Evolutionary conservation across 2,113 vertebrate species (phyloP), one percentile per base, ranked within the genome.

Genomic region (Indicator maculatus): DNA sequence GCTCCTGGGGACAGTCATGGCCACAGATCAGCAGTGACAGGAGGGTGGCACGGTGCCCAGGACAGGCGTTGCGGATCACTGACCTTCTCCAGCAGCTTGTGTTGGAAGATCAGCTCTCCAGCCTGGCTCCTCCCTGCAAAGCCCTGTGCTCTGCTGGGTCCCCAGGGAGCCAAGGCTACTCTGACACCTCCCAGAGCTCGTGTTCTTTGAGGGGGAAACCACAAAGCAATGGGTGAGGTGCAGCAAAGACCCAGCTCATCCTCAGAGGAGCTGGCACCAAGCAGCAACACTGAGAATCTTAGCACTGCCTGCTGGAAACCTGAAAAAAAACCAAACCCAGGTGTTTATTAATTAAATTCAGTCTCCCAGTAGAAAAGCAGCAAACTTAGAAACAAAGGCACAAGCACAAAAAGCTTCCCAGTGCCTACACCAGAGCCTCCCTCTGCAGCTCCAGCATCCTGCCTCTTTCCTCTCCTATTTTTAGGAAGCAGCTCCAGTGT

Each of bases 1-100:
- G 1, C 4, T 8, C 41, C 5, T 1, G 19, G 31, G 67, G 16
- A 50, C 0, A 5, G 28, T 3, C 50, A 9, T 0, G 39, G 1
- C 53, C 1, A 2, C 0, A 20, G 2, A 5, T 28, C 71, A 47
- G 33, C 3, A 1, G 67, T 3, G 64, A 59, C 23, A 1, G 3
- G 1, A 36, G 56, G 44, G 47, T 61, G 76, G 86, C 86, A 41
- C 16, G 0, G 11, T 5, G 76, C 72, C 89, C 39, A 0, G 44
- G 64, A 58, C 30, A 1, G 9, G 44, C 86, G 28, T 23, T 17
- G 28, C 0, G 6, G 8, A 5, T 39, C 83, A 4, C 58, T 27
- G 18, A 16, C 36, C 61, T 18, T 31, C 94, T 24, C 26, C 33
- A 11, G 38, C 70, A 23, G 53, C 79, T 9, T 3, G 16, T 15